phyloP scores from a whole-genome alignment of 2,797 vertebrate genomes.

The Paedocypris micromegethes region DNA sequence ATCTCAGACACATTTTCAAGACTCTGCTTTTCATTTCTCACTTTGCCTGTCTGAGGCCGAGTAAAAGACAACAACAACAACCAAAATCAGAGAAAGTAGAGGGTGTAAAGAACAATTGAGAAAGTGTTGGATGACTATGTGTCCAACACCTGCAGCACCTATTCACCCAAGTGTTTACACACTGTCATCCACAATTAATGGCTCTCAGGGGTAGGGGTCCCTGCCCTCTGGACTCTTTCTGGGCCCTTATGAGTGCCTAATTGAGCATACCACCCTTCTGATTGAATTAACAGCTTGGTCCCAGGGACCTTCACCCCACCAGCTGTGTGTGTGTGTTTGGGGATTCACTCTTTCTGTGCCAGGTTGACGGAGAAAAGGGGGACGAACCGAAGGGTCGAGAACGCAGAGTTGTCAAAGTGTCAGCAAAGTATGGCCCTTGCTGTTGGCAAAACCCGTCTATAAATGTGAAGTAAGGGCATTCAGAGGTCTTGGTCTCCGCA shows the following conservation, averaged over 20 bases:
- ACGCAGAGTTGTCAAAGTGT: slow-evolving; percentile 56
- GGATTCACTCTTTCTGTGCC: slow-evolving; percentile 54
- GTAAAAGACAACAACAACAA: slow-evolving; percentile 44
- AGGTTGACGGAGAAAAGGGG: slow-evolving; percentile 45
- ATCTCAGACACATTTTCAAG: slow-evolving; percentile 12
- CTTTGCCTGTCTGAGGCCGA: slow-evolving; percentile 1
- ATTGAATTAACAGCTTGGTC: slow-evolving; percentile 94
- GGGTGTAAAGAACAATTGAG: slow-evolving; percentile 84
- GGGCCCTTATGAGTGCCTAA: slow-evolving; percentile 96
- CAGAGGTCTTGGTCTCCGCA: slow-evolving; percentile 65
- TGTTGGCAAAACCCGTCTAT: slow-evolving; percentile 63
- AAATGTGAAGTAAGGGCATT: slow-evolving; percentile 69
- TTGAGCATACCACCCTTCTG: slow-evolving; percentile 89
- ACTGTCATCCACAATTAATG: slow-evolving; percentile 97
- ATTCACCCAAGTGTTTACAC: slow-evolving; percentile 97
- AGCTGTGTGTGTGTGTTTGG: slow-evolving; percentile 37
- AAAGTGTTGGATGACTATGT: slow-evolving; percentile 64
- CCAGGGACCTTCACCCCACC: slow-evolving; percentile 71
- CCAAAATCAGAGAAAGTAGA: slow-evolving; percentile 54
- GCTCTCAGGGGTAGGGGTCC: slow-evolving; percentile 68
- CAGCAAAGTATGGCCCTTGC: slow-evolving; percentile 65
- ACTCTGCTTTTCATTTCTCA: no score
- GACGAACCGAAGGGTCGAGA: slow-evolving; percentile 52
- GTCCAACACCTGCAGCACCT: slow-evolving; percentile 90
- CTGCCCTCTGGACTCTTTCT: slow-evolving; percentile 82